Evolutionary conservation across 2,888 invertebrate genomes (phyloP).

Genomic region (Acanthosepion esculentum): DNA sequence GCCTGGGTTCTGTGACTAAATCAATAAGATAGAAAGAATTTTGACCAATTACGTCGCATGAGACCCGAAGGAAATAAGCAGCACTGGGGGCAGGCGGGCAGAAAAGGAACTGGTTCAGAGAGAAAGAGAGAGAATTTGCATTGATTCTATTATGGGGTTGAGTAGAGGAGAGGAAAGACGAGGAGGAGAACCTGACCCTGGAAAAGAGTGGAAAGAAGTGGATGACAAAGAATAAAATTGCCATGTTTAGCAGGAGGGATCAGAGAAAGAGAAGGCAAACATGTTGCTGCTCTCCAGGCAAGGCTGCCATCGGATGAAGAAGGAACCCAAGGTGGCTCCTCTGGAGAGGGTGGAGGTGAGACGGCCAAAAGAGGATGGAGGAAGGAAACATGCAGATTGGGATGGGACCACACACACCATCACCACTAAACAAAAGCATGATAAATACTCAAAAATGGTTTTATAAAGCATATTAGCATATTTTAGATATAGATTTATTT

Average conservation of each 20-base stretch:
- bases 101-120: not conserved
- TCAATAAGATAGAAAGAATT: not conserved
- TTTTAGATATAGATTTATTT: too few species aligned
- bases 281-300: not conserved
- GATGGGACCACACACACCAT: not conserved
- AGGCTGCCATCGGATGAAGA: not conserved
- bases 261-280: not conserved
- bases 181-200: not conserved
- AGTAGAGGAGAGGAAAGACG: not conserved
- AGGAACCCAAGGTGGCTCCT: not conserved
- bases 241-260: not conserved
- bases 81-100: not conserved
- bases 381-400: not conserved
- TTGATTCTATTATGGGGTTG: not conserved
- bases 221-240: conserved; percentile 6
- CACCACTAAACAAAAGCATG: too few species aligned
- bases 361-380: not conserved
- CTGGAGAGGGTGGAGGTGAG: not conserved
- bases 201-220: not conserved
- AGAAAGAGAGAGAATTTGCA: conserved; percentile 1
- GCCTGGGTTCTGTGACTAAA: not conserved
- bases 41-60: not conserved
- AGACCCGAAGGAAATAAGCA: not conserved
- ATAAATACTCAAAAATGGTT: too few species aligned
- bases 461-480: too few species aligned